Conservation (phyloP, 2,888 invertebrate species). For the Anoplius nigerrimus region DNA sequence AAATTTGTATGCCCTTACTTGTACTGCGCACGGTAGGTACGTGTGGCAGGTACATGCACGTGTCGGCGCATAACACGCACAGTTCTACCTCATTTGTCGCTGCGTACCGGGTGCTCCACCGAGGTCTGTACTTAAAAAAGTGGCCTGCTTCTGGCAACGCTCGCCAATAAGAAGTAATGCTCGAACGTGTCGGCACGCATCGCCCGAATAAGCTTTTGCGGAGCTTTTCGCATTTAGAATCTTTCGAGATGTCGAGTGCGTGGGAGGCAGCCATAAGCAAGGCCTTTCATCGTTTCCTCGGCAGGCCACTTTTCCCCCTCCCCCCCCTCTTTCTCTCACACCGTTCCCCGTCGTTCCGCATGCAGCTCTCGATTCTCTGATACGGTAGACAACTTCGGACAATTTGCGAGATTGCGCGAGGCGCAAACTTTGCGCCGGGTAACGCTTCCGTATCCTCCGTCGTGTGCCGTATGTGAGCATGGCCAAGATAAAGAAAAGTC, state of each 20-base stretch:
- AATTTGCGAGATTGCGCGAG: constrained; percentile 53
- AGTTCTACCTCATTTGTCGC: too few species aligned
- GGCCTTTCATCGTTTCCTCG: constrained; percentile 29
- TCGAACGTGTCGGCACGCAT: not conserved
- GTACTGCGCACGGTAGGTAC: too few species aligned
- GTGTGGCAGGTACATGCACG: too few species aligned
- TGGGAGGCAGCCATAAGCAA: constrained; percentile 13
- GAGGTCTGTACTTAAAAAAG: too few species aligned
- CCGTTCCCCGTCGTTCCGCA: constrained; percentile 37
- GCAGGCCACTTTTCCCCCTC: not conserved
- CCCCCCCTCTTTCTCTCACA: not conserved
- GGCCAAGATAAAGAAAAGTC: not conserved
- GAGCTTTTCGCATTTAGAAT: constrained; percentile 34
- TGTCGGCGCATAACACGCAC: too few species aligned
- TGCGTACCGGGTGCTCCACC: too few species aligned
- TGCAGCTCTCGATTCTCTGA: constrained; percentile 42
- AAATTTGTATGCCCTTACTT: too few species aligned
- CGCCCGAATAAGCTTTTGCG: not conserved
- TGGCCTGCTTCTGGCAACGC: too few species aligned
- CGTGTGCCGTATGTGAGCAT: not conserved
- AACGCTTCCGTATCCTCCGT: not conserved
- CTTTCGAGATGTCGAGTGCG: constrained; percentile 25
- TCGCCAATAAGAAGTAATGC: too few species aligned
- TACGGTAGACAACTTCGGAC: constrained; percentile 47
- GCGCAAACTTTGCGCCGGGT: constrained; percentile 36